Evolutionary conservation across 2,797 vertebrate genomes (phyloP), one percentile per base, ranked within the genome.

Genomic region (Xyrichtys novacula): DNA sequence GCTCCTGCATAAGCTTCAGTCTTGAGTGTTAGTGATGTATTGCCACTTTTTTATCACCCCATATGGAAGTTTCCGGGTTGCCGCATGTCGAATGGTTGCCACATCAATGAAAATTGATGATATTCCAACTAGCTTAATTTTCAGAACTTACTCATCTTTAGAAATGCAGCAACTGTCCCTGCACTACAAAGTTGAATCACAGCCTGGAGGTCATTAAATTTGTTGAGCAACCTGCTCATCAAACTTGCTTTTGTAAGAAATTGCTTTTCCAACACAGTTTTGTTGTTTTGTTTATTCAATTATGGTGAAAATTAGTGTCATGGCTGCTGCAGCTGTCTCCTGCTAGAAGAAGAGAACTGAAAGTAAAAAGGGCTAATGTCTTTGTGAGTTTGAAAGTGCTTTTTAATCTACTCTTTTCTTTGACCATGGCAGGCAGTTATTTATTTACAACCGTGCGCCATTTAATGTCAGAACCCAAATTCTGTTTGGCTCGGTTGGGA

Each of bases 261-360:
- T 75, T 52, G 43, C 5, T 76, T 65, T 73, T 56, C 23, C 19
- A 38, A 28, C 36, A 28, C 16, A 43, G 46, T 57, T 26, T 12
- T 1, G 14, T 56, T 43, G 32, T 12, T 52, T 73, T 68, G 25
- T 55, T 77, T 71, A 71, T 20, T 34, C 44, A 71, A 29, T 84
- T 71, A 71, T 68, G 64, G 40, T 76, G 40, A 29, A 72, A 78
- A 80, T 85, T 52, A 62, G 52, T 57, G 66, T 80, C 72, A 44
- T 3, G 15, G 31, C 31, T 77, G 73, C 44, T 14, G 26, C 48
- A 10, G 38, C 14, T 9, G 3, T 56, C 61, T 14, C 9, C 31
- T 15, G 49, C 40, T 47, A 70, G n/a, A 62, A 68, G 55, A 74
- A 68, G 43, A 23, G 34, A 31, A 50, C 53, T 14, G 26, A 36